Evolutionary conservation across 2,888 invertebrate genomes (phyloP).

Genomic region (Drosophila mulleri): DNA sequence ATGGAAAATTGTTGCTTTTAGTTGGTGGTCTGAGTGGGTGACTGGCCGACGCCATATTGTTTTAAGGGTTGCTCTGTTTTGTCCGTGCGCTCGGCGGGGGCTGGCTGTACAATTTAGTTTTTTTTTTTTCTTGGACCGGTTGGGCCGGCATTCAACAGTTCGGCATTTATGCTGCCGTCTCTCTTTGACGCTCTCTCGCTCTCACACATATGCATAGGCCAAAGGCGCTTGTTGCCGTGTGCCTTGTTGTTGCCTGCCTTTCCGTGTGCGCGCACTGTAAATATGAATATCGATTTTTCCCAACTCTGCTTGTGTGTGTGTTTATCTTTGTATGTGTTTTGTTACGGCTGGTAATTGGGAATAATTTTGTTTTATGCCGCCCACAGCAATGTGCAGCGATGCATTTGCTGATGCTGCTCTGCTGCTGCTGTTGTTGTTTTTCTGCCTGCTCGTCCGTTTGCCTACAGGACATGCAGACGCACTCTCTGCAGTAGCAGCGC

Average conservation of each 20-base stretch:
- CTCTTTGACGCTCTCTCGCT: conserved; percentile 19
- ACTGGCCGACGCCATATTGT: conserved; percentile 75
- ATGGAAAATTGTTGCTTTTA: conserved; percentile 66
- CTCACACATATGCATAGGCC: neutral
- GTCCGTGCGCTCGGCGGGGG: conserved; percentile 33
- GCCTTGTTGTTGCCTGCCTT: conserved; percentile 10
- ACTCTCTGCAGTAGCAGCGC: conserved; percentile 13
- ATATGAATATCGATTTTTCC: conserved; percentile 78
- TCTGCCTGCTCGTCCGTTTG: conserved; percentile 13
- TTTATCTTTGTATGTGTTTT: neutral
- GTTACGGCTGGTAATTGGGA: conserved; percentile 22
- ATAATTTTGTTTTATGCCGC: conserved; percentile 34
- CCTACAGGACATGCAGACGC: conserved; percentile 18
- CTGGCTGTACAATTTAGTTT: conserved; percentile 47
- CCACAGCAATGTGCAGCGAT: conserved; percentile 44
- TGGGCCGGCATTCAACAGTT: conserved; percentile 82
- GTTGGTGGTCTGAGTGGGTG: conserved; percentile 58
- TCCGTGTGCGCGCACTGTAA: conserved; percentile 51
- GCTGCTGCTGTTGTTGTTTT: conserved; percentile 20
- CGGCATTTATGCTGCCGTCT: conserved; percentile 62
- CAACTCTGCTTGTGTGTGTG: conserved; percentile 21
- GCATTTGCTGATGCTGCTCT: conserved; percentile 46
- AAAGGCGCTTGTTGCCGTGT: conserved; percentile 13
- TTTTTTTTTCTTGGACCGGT: conserved; percentile 33
- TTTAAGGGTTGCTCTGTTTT: conserved; percentile 64